Conservation (phyloP, 2,797 vertebrate genomes). For the Apodemus agrarius region DNA sequence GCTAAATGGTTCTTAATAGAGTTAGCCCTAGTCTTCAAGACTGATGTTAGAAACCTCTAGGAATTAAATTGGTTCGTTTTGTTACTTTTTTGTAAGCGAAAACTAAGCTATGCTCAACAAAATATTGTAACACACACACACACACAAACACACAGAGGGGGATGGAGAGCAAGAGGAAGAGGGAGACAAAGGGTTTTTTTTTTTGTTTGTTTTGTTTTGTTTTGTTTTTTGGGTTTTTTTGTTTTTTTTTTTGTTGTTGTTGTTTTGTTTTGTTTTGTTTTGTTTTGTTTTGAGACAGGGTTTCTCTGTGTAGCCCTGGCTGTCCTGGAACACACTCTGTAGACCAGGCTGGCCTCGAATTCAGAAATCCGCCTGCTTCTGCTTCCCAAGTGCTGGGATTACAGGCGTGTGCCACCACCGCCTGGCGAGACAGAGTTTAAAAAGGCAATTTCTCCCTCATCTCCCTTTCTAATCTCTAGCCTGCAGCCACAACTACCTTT, state of each 20-base stretch:
- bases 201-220: no score
- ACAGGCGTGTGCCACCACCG: no score
- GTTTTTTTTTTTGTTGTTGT: no score
- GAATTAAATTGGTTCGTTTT: not conserved
- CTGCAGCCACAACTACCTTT: not conserved
- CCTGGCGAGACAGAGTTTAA: not conserved
- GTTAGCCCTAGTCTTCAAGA: not conserved
- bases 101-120: not conserved
- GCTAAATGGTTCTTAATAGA: not conserved
- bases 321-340: no score
- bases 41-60: not conserved
- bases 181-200: not conserved
- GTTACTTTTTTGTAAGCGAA: constrained; percentile 19
- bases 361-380: no score
- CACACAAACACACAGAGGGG: no score
- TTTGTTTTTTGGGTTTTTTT: no score
- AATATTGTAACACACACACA: not conserved
- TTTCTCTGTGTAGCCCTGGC: no score
- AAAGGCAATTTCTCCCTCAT: not conserved
- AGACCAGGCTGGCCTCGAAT: no score
- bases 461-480: not conserved
- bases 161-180: not conserved
- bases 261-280: no score
- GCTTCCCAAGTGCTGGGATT: no score
- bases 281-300: no score